Evolutionary conservation across 1,140 invertebrate genomes (phyloP), one percentile per base, ranked within the genome.

Genomic region (Fopius arisanus): DNA sequence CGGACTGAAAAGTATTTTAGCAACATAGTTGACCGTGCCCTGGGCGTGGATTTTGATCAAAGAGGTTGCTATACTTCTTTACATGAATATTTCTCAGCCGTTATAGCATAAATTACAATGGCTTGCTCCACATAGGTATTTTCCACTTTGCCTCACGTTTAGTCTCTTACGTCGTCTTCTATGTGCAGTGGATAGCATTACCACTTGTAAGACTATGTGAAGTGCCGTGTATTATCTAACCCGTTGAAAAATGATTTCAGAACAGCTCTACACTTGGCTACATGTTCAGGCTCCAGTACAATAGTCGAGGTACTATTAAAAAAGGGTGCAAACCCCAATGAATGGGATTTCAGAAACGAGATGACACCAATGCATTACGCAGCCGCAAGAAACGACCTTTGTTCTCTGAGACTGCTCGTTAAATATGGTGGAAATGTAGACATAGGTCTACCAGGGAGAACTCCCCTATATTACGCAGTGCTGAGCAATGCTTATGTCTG

Each of bases 301-400:
- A 92, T 93, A 72, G 87, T 92, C 0, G 90, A 90, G 78, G 80
- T 92, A 14, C 79, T 96, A 19, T 80, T 95, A 10, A 89, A 92
- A 51, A 79, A 90, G 28, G 91, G 91, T 29, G 92, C 93, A 0
- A 86, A 92, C 79, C 90, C 93, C 0, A 90, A 91, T 75, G 89
- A 88, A 69, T 94, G 92, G 91, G 94, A 95, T 82, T 86, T 83
- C 1, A 85, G 83, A 10, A 87, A 90, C 41, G 91, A 92, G 79
- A 91, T 91, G 3, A 95, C 94, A 3, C 92, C 94, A 0, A 83
- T 96, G 21, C 93, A 95, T 80, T 94, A 93, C 78, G 94, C 94
- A 3, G 93, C 94, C 0, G 92, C 91, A 72, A 89, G 89, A 9
- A 92, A 91, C 54, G 90, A 91, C 76, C 73, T 91, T 4, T 78